phyloP scores from a whole-genome alignment of 2,113 vertebrate species.

The Calidris pygmaea region DNA sequence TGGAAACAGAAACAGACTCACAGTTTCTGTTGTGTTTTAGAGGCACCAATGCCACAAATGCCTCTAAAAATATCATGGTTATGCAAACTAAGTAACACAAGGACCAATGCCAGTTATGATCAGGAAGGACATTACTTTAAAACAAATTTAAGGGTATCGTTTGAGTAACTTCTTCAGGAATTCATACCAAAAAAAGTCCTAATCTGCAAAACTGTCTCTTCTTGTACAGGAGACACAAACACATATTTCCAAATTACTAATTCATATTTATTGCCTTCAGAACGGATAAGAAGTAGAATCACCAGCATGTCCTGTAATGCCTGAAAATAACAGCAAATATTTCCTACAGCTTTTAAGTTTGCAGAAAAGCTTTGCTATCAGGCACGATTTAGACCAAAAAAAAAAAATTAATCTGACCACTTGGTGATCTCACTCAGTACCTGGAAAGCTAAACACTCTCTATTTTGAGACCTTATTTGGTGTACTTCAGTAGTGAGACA shows the following conservation, averaged over 20 bases:
- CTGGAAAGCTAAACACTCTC: slow-evolving; percentile 54
- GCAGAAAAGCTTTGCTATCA: background rate
- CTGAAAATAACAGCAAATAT: background rate
- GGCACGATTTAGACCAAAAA: background rate
- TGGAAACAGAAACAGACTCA: background rate
- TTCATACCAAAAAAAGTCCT: background rate
- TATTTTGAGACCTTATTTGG: slow-evolving; percentile 69
- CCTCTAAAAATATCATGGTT: background rate
- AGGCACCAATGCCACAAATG: background rate
- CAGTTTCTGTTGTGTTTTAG: background rate
- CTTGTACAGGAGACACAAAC: background rate
- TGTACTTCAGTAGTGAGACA: slow-evolving; percentile 1
- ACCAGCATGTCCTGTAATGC: background rate
- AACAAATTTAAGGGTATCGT: background rate
- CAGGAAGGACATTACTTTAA: background rate
- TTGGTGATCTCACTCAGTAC: slow-evolving; percentile 32
- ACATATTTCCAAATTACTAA: background rate
- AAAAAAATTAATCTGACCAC: background rate
- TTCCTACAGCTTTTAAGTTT: background rate
- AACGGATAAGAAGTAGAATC: background rate
- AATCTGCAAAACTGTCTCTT: background rate
- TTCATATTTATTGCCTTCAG: background rate
- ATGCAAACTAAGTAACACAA: background rate
- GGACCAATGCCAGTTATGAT: background rate
- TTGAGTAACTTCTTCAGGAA: background rate